Evolutionary conservation across 2,888 invertebrate species (phyloP).

Genomic region (Nomada hirtipes): DNA sequence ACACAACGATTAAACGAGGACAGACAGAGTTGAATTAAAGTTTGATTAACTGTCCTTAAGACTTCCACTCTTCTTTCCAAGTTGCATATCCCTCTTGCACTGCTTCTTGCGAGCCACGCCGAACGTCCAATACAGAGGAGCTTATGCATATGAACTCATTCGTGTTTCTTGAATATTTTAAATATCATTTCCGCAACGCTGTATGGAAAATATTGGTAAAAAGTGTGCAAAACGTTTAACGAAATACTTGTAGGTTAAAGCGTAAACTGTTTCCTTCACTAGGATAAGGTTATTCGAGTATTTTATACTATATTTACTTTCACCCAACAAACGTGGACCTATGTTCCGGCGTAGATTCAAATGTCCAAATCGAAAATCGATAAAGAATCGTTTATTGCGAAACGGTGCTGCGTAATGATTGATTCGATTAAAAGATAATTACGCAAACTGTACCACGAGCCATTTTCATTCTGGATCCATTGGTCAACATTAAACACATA

Average conservation of each 20-base stretch:
- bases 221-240: neutral
- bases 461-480: neutral
- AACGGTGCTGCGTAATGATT: constrained; percentile 18
- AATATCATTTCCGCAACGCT: neutral
- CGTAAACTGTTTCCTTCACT: too few species aligned
- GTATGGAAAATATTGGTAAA: too few species aligned
- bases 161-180: neutral
- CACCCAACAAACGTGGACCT: neutral
- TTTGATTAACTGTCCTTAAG: constrained; percentile 43
- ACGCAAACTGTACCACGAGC: neutral
- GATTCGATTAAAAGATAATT: constrained; percentile 27
- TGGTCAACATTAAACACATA: neutral
- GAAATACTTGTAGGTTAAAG: too few species aligned
- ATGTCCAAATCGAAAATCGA: constrained; percentile 16
- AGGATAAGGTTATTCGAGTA: neutral
- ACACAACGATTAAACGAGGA: constrained; percentile 40
- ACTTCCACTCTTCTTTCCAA: constrained; percentile 3
- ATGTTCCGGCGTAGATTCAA: neutral
- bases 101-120: constrained; percentile 19
- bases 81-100: neutral
- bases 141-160: neutral
- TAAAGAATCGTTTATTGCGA: neutral
- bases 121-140: neutral
- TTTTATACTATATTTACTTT: neutral
- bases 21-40: constrained; percentile 46